A percentile compares a stretch with the other conserved stretches of the same genome.
Evolutionary conservation across 2,113 vertebrate genomes (phyloP).

Genomic region (Phylloscopus trochilus): DNA sequence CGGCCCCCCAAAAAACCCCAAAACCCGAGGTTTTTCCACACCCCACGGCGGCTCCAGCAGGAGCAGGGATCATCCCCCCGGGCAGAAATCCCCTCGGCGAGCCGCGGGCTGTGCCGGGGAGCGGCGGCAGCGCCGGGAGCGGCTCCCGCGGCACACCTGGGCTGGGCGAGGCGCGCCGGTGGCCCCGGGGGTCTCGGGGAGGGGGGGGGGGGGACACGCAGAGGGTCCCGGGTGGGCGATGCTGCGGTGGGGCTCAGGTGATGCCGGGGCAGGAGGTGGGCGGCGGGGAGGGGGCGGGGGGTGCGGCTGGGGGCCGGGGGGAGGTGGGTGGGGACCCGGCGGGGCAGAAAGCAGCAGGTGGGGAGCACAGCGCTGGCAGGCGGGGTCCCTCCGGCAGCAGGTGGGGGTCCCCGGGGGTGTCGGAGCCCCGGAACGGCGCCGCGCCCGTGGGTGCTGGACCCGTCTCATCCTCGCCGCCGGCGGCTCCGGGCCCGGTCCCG

Average conservation of each 20-base stretch:
- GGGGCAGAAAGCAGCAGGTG: no score
- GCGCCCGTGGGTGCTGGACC: no score
- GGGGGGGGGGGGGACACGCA: neutral
- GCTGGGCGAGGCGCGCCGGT: neutral
- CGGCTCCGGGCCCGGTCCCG: no score
- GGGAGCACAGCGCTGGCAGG: no score
- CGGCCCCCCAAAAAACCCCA: neutral
- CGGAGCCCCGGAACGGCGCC: no score
- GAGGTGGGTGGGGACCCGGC: no score
- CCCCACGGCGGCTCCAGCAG: neutral
- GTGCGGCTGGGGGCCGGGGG: no score
- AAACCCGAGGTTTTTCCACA: neutral
- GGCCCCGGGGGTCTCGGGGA: neutral
- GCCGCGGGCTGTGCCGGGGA: no score
- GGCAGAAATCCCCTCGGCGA: neutral
- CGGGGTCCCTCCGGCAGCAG: no score
- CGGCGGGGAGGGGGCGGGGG: neutral
- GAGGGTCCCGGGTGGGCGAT: neutral
- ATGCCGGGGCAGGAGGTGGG: neutral
- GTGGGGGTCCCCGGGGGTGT: no score
- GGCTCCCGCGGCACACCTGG: neutral
- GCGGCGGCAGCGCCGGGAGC: neutral
- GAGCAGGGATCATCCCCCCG: neutral
- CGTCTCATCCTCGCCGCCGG: no score
- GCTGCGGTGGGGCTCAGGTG: no score